These are phyloP conservation scores for Drosophila helvetica DNA, from an alignment of 2,888 invertebrate genomes.

Conservation along the genomic window DNA sequence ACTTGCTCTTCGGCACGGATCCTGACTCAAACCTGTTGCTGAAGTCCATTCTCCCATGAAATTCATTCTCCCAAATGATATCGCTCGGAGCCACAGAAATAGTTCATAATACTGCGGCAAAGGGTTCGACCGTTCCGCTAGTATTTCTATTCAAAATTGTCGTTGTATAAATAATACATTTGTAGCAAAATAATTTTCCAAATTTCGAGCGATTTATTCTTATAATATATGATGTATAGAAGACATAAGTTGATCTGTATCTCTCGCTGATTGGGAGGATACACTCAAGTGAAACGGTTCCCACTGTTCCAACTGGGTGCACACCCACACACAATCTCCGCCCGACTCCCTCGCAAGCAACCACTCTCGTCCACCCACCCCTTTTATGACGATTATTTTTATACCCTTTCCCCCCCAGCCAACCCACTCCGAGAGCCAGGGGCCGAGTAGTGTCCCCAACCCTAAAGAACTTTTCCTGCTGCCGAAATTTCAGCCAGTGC, in stretches of 20 bases:
- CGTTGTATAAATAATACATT: no score
- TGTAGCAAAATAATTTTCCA: no score
- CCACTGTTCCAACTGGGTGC: slow-evolving; percentile 25
- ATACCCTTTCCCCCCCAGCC: slow-evolving; percentile 46
- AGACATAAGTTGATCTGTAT: not conserved
- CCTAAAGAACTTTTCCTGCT: slow-evolving; percentile 54
- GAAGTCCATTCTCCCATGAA: no score
- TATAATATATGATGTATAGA: not conserved
- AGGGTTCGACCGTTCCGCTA: no score
- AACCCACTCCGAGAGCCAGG: not conserved
- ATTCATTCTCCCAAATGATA: no score
- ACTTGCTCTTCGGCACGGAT: no score
- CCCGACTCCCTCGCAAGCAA: slow-evolving; percentile 18
- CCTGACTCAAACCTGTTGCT: no score
- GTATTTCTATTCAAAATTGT: no score
- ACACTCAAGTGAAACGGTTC: not conserved
- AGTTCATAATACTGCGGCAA: no score
- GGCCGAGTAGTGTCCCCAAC: slow-evolving; percentile 26
- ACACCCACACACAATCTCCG: slow-evolving; percentile 4
- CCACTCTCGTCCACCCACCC: slow-evolving; percentile 38
- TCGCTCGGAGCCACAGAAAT: no score
- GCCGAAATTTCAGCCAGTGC: slow-evolving; percentile 71
- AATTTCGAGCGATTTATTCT: not conserved
- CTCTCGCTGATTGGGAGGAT: not conserved
- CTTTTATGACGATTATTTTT: slow-evolving; percentile 78